phyloP scores from a whole-genome alignment of 2,888 invertebrate genomes.

The Vandiemenella viatica region DNA sequence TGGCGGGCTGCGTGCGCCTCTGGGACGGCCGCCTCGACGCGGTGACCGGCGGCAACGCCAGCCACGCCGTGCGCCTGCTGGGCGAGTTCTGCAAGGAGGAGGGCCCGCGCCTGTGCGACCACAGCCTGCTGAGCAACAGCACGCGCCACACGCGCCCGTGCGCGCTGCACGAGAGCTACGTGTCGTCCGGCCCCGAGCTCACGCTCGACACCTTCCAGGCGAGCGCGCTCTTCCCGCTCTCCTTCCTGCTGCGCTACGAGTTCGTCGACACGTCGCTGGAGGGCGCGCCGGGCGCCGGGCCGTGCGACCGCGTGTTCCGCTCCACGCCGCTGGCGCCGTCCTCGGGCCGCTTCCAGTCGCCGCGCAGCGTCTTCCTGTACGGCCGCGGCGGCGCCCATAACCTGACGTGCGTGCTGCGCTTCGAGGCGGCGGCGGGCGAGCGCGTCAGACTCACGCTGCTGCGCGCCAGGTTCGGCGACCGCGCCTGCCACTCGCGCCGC shows the following conservation, averaged over 20 bases:
- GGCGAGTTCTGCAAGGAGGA: conserved; percentile 66
- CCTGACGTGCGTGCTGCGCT: conserved; percentile 57
- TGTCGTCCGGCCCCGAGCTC: conserved; percentile 57
- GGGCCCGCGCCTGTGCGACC: conserved; percentile 57
- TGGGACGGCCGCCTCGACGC: conserved; percentile 51
- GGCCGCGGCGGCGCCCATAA: conserved; percentile 66
- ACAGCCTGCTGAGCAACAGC: conserved; percentile 53
- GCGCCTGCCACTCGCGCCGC: conserved; percentile 47
- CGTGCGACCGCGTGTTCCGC: conserved; percentile 40
- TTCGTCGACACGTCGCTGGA: conserved; percentile 62
- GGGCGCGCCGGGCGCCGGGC: conserved; percentile 40
- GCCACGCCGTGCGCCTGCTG: conserved; percentile 36
- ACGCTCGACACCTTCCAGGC: conserved; percentile 64
- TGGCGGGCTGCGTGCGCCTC: conserved; percentile 38
- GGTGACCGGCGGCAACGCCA: not conserved
- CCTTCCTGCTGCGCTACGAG: conserved; percentile 62
- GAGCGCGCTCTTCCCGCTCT: conserved; percentile 60
- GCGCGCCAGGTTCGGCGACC: conserved; percentile 53
- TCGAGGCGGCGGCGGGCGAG: conserved; percentile 54
- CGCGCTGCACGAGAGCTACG: conserved; percentile 51
- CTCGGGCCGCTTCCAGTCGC: conserved; percentile 52
- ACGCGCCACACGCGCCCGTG: conserved; percentile 58
- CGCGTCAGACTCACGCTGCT: conserved; percentile 52
- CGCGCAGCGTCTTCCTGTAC: conserved; percentile 66
- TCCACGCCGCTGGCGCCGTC: conserved; percentile 21